Evolutionary conservation across 2,888 invertebrate genomes (phyloP), one percentile per base, ranked within the genome.

Genomic region (Oxystoma pomonae): DNA sequence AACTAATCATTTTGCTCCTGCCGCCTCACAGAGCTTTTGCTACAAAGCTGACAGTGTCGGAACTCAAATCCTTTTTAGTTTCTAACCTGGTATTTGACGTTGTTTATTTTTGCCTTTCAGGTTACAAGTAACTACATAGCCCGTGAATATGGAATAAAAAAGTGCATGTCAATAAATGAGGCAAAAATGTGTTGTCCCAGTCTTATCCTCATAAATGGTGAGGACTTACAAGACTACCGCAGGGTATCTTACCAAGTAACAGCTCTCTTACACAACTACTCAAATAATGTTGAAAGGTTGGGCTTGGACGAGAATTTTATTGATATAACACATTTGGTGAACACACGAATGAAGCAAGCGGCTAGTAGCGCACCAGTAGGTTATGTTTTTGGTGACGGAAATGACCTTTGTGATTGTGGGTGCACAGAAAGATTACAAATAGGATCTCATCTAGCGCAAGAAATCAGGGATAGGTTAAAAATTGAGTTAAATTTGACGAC

Each of bases 41-140:
- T n/a, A n/a, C n/a, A n/a, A n/a, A n/a, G n/a, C n/a, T n/a, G n/a
- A n/a, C n/a, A n/a, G n/a, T n/a, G n/a, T n/a, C n/a, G n/a, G n/a
- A n/a, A n/a, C n/a, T n/a, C n/a, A n/a, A n/a, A n/a, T n/a, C n/a
- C n/a, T n/a, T n/a, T n/a, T n/a, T n/a, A n/a, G n/a, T n/a, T n/a
- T n/a, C n/a, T n/a, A n/a, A n/a, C n/a, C n/a, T n/a, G n/a, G n/a
- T n/a, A n/a, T n/a, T n/a, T n/a, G n/a, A n/a, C n/a, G n/a, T n/a
- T n/a, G n/a, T n/a, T n/a, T n/a, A n/a, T n/a, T n/a, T n/a, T n/a
- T n/a, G n/a, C n/a, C n/a, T n/a, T n/a, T n/a, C n/a, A n/a, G n/a
- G n/a, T n/a, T n/a, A 94, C 94, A 7, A 89, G 91, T 74, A 94
- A 94, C 80, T 93, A 94, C 76, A 81, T 88, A 67, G 94, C 94